Percentiles rank a stretch among this genome's conserved stretches.
phyloP scores from a whole-genome alignment of 2,113 vertebrate species.

The Mixornis gularis region DNA sequence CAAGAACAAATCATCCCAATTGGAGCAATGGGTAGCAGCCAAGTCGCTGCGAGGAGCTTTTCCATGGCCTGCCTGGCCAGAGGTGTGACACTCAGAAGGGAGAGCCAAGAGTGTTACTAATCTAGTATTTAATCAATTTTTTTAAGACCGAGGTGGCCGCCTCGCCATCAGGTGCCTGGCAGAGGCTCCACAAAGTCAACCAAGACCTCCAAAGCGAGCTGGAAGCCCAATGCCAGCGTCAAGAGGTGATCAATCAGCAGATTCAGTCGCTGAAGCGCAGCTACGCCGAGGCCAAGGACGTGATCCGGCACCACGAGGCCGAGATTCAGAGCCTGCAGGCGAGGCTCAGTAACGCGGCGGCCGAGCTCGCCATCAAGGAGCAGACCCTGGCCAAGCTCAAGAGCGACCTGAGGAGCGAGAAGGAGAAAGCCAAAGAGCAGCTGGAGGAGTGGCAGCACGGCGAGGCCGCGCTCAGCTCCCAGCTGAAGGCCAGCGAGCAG shows the following conservation, averaged over 20 bases:
- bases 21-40: constrained; percentile 59
- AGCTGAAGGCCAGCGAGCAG: constrained; percentile 87
- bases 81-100: constrained; percentile 90
- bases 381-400: constrained; percentile 86
- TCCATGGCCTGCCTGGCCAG: constrained; percentile 74
- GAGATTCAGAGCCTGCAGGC: constrained; percentile 87
- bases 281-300: constrained; percentile 88
- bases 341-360: constrained; percentile 81
- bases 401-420: constrained; percentile 85
- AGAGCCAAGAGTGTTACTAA: constrained; percentile 85
- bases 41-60: constrained; percentile 63
- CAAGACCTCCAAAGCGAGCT: constrained; percentile 88
- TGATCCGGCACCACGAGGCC: constrained; percentile 84
- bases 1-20: constrained; percentile 63
- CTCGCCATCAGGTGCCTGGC: constrained; percentile 84
- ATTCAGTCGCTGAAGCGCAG: constrained; percentile 86
- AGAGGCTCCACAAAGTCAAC: constrained; percentile 89
- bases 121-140: constrained; percentile 89
- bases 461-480: constrained; percentile 77
- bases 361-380: constrained; percentile 86
- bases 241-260: constrained; percentile 86
- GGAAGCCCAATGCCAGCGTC: constrained; percentile 86
- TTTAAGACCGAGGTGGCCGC: constrained; percentile 90
- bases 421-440: constrained; percentile 81
- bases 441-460: constrained; percentile 82